Evolutionary conservation across 1,140 invertebrate species (phyloP).

Genomic region (Cyclargus thomasi): DNA sequence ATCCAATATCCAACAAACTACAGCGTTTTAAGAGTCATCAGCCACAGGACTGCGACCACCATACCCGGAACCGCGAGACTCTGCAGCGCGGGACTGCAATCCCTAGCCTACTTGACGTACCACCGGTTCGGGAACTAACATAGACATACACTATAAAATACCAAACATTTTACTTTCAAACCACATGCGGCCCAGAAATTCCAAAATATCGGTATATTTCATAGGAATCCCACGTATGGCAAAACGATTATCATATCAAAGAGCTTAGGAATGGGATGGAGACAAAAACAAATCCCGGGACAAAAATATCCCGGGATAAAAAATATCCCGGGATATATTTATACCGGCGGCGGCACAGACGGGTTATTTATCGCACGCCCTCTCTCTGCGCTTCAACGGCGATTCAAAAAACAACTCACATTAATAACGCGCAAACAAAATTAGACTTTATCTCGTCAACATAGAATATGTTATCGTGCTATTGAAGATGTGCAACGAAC

Average conservation of each 20-base stretch:
- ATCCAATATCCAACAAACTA: too few relatives aligned
- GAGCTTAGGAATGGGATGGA: slow-evolving; percentile 19
- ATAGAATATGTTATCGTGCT: slow-evolving; percentile 42
- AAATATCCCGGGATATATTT: slow-evolving; percentile 67
- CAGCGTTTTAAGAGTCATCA: too few relatives aligned
- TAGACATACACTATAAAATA: too few relatives aligned
- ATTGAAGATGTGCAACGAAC: slow-evolving; percentile 51
- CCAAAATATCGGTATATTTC: neutral
- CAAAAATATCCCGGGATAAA: slow-evolving; percentile 48
- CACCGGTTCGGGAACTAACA: too few relatives aligned
- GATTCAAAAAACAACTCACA: slow-evolving; percentile 55
- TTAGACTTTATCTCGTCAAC: slow-evolving; percentile 34
- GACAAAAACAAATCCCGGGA: slow-evolving; percentile 42
- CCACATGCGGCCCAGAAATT: neutral
- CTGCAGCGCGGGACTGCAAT: too few relatives aligned
- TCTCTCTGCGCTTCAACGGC: slow-evolving; percentile 65
- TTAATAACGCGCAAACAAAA: slow-evolving; percentile 29
- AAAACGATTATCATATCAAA: slow-evolving; percentile 9
- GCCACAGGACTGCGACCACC: too few relatives aligned
- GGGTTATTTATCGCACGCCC: slow-evolving; percentile 74
- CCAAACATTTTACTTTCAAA: neutral
- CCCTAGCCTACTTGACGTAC: too few relatives aligned
- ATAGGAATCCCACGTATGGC: slow-evolving; percentile 1
- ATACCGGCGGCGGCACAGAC: slow-evolving; percentile 69
- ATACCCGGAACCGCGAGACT: too few relatives aligned